Conservation (phyloP, 2,888 invertebrate species). For the Drosophila kuntzei region DNA sequence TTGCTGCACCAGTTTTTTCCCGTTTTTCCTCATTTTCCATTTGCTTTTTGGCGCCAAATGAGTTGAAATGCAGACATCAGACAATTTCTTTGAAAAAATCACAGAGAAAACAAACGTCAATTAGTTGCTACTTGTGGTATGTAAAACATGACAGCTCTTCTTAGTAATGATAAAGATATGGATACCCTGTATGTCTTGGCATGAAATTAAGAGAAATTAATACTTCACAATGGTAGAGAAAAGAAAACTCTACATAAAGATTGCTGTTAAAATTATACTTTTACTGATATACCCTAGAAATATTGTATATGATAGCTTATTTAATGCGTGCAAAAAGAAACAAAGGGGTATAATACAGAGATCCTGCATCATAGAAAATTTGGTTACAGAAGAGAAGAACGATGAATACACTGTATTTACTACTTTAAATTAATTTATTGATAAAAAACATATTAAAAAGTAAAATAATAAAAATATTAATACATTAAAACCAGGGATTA, state of each 20-base stretch:
- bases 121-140: constrained; percentile 14
- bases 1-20: constrained; percentile 22
- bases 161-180: not conserved
- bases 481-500: too few species aligned
- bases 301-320: not conserved
- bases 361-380: too few species aligned
- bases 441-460: too few species aligned
- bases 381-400: too few species aligned
- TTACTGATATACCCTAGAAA: not conserved
- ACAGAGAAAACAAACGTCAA: constrained; percentile 17
- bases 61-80: constrained; percentile 51
- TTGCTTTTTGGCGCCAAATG: constrained; percentile 39
- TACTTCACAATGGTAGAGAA: not conserved
- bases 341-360: too few species aligned
- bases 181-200: not conserved
- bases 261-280: not conserved
- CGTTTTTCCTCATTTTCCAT: not conserved
- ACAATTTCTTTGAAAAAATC: constrained; percentile 20
- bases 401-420: too few species aligned
- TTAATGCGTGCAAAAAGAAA: not conserved
- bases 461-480: too few species aligned
- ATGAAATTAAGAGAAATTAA: not conserved
- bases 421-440: too few species aligned
- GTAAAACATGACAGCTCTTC: not conserved
- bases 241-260: not conserved